Evolutionary conservation across 1,140 invertebrate species (phyloP).

Genomic region (Drosophila bocqueti): DNA sequence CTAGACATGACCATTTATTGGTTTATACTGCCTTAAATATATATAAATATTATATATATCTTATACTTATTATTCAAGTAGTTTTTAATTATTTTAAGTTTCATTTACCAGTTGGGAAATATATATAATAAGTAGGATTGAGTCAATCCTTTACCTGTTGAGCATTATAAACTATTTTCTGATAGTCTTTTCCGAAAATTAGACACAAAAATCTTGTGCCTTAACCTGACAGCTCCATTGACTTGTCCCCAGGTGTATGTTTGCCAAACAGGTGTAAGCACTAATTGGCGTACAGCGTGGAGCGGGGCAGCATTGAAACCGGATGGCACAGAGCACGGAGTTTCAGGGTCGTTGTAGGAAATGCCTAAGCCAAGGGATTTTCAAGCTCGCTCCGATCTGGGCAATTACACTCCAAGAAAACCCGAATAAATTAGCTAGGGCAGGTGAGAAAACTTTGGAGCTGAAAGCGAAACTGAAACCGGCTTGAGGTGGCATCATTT

Average conservation of each 20-base stretch:
- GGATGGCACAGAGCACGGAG: conserved; percentile 51
- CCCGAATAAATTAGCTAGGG: conserved; percentile 20
- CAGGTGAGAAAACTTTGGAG: conserved; percentile 40
- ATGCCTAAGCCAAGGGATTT: conserved; percentile 36
- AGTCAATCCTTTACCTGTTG: not conserved
- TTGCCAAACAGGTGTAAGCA: conserved; percentile 50
- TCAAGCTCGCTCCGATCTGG: conserved; percentile 30
- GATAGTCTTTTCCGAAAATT: not conserved
- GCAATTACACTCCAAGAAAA: conserved; percentile 51
- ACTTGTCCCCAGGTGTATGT: conserved; percentile 24
- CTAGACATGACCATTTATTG: not conserved
- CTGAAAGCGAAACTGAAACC: conserved; percentile 62
- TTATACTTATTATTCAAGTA: not conserved
- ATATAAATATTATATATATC: no score
- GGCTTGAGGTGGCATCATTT: conserved; percentile 69
- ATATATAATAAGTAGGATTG: not conserved
- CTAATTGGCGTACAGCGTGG: conserved; percentile 58
- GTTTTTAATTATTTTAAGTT: not conserved
- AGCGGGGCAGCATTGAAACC: conserved; percentile 45
- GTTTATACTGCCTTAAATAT: not conserved
- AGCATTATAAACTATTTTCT: not conserved
- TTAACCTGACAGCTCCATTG: not conserved
- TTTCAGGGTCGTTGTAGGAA: conserved; percentile 63
- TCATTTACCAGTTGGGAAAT: not conserved
- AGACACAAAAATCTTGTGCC: not conserved